These are phyloP conservation scores for Eilema depressum DNA, from an alignment of 2,888 invertebrate species.

Conservation along the genomic window DNA sequence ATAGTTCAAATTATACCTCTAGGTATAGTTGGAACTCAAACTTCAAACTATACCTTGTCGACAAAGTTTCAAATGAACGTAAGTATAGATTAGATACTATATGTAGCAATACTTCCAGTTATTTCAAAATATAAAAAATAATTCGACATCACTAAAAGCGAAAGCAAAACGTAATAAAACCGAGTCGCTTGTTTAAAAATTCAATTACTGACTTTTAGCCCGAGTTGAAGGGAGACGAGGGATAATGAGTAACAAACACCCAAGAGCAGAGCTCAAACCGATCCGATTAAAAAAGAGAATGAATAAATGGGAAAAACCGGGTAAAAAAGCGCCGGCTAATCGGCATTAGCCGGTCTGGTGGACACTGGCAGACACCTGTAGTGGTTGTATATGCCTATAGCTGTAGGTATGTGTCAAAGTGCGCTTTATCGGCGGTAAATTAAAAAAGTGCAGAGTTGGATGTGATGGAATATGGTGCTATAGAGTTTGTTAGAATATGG, in stretches of 20 bases:
- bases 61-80: no score
- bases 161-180: slow-evolving; percentile 45
- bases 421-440: background rate
- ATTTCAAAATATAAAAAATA: background rate
- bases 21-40: no score
- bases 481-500: background rate
- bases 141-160: slow-evolving; percentile 16
- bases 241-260: slow-evolving; percentile 69
- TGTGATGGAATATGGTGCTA: background rate
- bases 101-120: background rate
- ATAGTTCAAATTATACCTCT: no score
- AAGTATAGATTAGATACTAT: no score
- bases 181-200: slow-evolving; percentile 63
- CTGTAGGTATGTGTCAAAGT: background rate
- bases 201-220: slow-evolving; percentile 63
- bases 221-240: slow-evolving; percentile 44
- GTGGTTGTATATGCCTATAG: slow-evolving; percentile 36
- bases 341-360: slow-evolving; percentile 76
- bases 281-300: slow-evolving; percentile 56
- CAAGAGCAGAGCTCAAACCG: slow-evolving; percentile 61
- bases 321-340: slow-evolving; percentile 56
- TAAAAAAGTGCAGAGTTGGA: background rate
- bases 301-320: slow-evolving; percentile 15
- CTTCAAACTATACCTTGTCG: no score
- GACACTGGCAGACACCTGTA: slow-evolving; percentile 55